phyloP scores from a whole-genome alignment of 1,140 invertebrate species.

The Drosophila nikananu region DNA sequence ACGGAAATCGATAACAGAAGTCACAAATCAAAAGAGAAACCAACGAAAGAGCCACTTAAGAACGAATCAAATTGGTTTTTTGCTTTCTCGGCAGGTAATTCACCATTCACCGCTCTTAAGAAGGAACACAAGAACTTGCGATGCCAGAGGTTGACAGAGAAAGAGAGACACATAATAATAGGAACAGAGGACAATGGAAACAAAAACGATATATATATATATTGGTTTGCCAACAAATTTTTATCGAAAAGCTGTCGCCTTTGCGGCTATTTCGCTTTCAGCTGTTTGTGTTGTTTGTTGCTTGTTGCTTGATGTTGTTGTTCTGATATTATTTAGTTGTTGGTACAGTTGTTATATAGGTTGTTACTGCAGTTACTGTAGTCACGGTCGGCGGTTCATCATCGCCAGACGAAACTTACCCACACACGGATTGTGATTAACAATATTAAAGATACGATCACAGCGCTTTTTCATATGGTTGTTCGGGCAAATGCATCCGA shows the following conservation, averaged over 20 bases:
- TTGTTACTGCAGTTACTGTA: conserved; percentile 27
- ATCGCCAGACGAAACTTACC: conserved; percentile 89
- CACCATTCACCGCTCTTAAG: conserved; percentile 12
- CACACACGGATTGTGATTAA: conserved; percentile 96
- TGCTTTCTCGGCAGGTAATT: conserved; percentile 29
- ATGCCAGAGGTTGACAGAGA: conserved; percentile 51
- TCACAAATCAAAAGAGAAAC: conserved; percentile 14
- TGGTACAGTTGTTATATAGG: conserved; percentile 22
- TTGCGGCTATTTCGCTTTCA: conserved; percentile 20
- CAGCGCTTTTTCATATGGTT: conserved; percentile 94
- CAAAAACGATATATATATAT: conserved; percentile 9
- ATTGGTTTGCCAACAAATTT: conserved; percentile 39
- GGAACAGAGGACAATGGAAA: conserved; percentile 46
- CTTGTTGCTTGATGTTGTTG: conserved; percentile 39
- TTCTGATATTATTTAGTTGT: conserved; percentile 25
- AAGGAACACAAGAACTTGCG: conserved; percentile 33
- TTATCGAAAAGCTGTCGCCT: conserved; percentile 11
- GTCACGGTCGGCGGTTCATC: conserved; percentile 33
- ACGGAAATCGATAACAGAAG: conserved; percentile 38
- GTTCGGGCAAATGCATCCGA: conserved; percentile 95
- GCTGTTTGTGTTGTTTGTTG: conserved; percentile 65
- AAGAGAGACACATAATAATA: conserved; percentile 40
- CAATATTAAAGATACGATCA: conserved; percentile 93
- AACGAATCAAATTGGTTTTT: conserved; percentile 32
- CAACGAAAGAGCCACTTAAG: conserved; percentile 33